phyloP scores from a whole-genome alignment of 2,888 invertebrate genomes.

The Papilio protenor region DNA sequence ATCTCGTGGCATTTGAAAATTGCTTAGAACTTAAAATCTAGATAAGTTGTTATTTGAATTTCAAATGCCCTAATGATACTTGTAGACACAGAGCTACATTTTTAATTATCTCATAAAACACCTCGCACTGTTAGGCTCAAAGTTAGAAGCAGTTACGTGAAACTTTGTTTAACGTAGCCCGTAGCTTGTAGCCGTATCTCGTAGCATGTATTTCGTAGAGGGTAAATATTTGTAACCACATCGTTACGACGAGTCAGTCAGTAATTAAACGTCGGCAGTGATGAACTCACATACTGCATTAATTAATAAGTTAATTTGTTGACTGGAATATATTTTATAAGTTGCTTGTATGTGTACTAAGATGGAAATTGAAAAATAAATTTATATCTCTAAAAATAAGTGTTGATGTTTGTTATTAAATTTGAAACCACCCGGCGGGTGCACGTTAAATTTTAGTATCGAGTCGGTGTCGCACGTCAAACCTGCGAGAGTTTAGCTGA shows the following conservation, averaged over 20 bases:
- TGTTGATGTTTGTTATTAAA: neutral
- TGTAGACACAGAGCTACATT: neutral
- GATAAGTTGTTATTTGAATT: neutral
- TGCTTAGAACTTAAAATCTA: neutral
- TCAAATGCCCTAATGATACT: neutral
- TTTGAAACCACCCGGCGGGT: neutral
- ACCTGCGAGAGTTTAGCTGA: neutral
- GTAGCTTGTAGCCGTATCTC: conserved; percentile 26
- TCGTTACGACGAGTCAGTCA: conserved; percentile 52
- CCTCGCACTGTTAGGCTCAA: conserved; percentile 4
- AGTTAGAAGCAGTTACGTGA: conserved; percentile 8
- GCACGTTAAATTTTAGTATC: conserved; percentile 1
- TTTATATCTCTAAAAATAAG: neutral
- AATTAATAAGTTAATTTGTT: conserved; percentile 51
- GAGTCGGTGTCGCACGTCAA: neutral
- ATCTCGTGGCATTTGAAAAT: too few relatives aligned
- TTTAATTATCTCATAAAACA: neutral
- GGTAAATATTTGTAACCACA: conserved; percentile 40
- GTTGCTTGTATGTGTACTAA: neutral
- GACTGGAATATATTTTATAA: conserved; percentile 12
- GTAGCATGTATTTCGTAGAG: conserved; percentile 12
- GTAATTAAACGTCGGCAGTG: conserved; percentile 55
- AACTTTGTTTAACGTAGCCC: conserved; percentile 24
- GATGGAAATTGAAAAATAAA: neutral
- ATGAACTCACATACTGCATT: conserved; percentile 53